A percentile compares a stretch with the other conserved stretches of the same genome.
Conservation (phyloP, 2,888 invertebrate genomes). For the Meteorus colon region DNA sequence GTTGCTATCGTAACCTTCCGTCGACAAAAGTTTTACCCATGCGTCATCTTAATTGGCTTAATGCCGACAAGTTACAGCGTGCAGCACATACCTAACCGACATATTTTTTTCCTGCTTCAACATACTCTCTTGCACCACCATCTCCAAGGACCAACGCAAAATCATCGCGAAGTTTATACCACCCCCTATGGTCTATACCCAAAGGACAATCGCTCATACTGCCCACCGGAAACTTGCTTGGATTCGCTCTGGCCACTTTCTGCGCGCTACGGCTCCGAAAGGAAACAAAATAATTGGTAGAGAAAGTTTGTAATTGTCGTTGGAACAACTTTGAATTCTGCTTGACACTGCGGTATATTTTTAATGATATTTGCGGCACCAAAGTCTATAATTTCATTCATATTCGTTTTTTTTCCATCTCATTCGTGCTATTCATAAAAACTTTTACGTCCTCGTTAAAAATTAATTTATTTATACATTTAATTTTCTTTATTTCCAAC, state of each 20-base stretch:
- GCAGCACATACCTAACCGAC: conserved; percentile 47
- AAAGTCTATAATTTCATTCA: not conserved
- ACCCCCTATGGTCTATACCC: conserved; percentile 11
- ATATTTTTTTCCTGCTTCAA: conserved; percentile 39
- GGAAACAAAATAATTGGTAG: conserved; percentile 40
- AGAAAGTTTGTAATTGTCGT: conserved; percentile 36
- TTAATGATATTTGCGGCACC: not conserved
- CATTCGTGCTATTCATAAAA: not conserved
- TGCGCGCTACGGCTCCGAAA: conserved; percentile 10
- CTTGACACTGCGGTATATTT: not conserved
- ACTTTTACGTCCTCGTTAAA: not conserved
- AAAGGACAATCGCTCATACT: conserved; percentile 39
- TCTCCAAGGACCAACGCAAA: conserved; percentile 27
- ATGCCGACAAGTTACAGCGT: conserved; percentile 48
- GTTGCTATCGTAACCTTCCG: conserved; percentile 9
- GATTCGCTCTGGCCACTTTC: conserved; percentile 18
- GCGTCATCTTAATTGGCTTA: conserved; percentile 69
- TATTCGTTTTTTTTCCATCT: not conserved
- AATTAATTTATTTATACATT: not conserved
- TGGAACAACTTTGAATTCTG: conserved; percentile 22
- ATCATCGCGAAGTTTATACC: conserved; percentile 40
- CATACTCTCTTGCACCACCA: conserved; percentile 5
- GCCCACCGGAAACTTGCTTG: conserved; percentile 35
- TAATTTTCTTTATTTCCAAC: not conserved
- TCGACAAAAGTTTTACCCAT: conserved; percentile 63